Percentiles rank a stretch among this genome's conserved stretches.
Conservation (phyloP, 1,140 invertebrate genomes). For the Drosophila obscura region DNA sequence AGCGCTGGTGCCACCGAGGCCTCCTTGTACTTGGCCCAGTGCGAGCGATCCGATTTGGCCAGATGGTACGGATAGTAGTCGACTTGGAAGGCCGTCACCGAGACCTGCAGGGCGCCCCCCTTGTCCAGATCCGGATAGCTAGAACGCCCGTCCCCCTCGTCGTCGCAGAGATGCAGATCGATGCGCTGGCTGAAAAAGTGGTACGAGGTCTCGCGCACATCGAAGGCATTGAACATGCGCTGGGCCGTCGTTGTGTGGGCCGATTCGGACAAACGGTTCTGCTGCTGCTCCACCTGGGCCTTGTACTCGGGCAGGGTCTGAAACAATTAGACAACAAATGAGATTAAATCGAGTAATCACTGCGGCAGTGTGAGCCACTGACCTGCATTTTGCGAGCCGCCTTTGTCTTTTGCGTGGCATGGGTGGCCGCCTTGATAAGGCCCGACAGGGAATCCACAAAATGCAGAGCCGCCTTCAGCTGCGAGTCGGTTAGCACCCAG, state of each 20-base stretch:
- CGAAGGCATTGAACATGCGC: constrained; percentile 93
- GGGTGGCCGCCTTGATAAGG: constrained; percentile 92
- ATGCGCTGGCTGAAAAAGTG: constrained; percentile 97
- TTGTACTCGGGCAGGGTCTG: constrained; percentile 92
- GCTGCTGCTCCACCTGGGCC: constrained; percentile 88
- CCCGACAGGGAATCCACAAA: constrained; percentile 96
- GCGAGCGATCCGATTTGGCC: constrained; percentile 92
- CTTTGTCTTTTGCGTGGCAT: constrained; percentile 93
- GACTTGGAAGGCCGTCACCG: constrained; percentile 93
- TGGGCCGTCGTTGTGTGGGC: constrained; percentile 84
- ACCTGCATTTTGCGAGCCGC: constrained; percentile 95
- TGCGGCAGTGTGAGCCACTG: constrained; percentile 13
- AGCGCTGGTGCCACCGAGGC: constrained; percentile 87
- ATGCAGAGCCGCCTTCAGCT: constrained; percentile 96
- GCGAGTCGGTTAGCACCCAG: constrained; percentile 99
- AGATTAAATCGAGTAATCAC: not conserved
- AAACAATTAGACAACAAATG: constrained; percentile 10
- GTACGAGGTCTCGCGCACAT: constrained; percentile 98
- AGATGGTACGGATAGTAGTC: constrained; percentile 99
- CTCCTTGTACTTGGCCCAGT: constrained; percentile 92
- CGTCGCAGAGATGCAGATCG: constrained; percentile 98
- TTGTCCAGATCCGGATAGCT: constrained; percentile 92
- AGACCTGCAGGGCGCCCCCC: constrained; percentile 97
- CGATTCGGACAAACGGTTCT: constrained; percentile 85
- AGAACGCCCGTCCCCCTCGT: constrained; percentile 93